Evolutionary conservation across 2,888 invertebrate genomes (phyloP).

Genomic region (Cephalotes varians): DNA sequence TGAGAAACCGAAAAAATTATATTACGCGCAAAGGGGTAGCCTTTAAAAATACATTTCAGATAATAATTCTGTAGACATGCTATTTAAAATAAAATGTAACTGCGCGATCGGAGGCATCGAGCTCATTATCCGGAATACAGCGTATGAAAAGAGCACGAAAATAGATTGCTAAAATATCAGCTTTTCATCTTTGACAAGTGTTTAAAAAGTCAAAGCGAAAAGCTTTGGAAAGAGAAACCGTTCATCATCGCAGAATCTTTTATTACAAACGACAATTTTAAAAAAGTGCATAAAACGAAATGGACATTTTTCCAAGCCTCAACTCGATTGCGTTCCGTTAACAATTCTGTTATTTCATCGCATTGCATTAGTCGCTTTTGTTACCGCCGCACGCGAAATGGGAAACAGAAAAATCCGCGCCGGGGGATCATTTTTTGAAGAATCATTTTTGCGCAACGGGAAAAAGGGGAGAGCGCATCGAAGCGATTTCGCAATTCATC

Average conservation of each 20-base stretch:
- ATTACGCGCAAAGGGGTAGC: not conserved
- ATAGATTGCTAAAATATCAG: not conserved
- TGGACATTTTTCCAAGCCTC: conserved; percentile 40
- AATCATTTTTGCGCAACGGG: conserved; percentile 41
- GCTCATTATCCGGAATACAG: not conserved
- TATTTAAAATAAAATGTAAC: not conserved
- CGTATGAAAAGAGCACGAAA: not conserved
- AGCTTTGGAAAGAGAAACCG: not conserved
- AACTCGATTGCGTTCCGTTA: conserved; percentile 27
- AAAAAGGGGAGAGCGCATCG: not conserved
- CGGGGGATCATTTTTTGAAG: conserved; percentile 39
- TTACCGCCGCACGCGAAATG: not conserved
- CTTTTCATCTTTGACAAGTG: not conserved
- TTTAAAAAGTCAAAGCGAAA: not conserved
- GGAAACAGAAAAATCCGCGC: conserved; percentile 21
- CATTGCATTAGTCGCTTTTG: conserved; percentile 27
- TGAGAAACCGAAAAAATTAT: not conserved
- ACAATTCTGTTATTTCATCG: conserved; percentile 33
- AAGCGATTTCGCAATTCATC: conserved; percentile 47
- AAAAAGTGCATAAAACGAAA: conserved; percentile 36
- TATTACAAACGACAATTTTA: conserved; percentile 28
- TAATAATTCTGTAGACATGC: not conserved
- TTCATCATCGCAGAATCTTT: conserved; percentile 20
- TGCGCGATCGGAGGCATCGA: not conserved
- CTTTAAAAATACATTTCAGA: not conserved